Evolutionary conservation across 2,797 vertebrate species (phyloP), one percentile per base, ranked within the genome.

Genomic region (Syngnathus acus): DNA sequence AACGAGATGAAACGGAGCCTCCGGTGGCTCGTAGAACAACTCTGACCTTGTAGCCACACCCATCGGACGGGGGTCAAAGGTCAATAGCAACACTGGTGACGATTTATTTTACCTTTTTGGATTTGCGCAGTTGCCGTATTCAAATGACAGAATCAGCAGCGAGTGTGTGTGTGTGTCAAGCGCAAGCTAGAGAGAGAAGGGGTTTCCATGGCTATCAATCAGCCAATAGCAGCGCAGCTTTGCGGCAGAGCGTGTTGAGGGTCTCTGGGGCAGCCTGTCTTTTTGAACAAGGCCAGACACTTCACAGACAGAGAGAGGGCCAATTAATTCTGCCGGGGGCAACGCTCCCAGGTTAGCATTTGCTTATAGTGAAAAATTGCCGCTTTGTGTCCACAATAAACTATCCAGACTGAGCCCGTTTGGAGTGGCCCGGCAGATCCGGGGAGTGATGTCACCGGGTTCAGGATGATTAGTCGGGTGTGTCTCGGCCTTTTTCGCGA

Each of bases 331-430:
- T 86, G 89, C 90, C 88, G 82, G 84, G 88, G 88, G 86, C 84
- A 77, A 84, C 76, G 84, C 88, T 90, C 87, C 85, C 77, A 88
- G 89, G 89, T 91, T 92, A 90, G 86, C 84, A 83, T 91, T 89
- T 91, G 90, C 89, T 90, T 91, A 89, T 87, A 87, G 87, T 91
- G 90, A 92, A 91, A 91, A 91, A 91, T 91, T 91, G 89, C 84
- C 42, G 80, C 89, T 89, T 90, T 90, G 89, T 89, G 84, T 87
- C 81, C 74, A 65, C 72, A 45, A 82, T 86, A 90, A 90, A 90
- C 86, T 82, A 87, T 78, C 83, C 76, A 51, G 62, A 71, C 81
- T 78, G 77, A 79, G 74, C 65, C 78, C 60, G 74, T 79, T 87
- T 87, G 70, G 76, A 70, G 70, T 9, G 73, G 75, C 67, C 72